Percentiles rank a stretch among this genome's conserved stretches.
phyloP scores from a whole-genome alignment of 92 coral and sea anemone species.

The Plumapathes pennacea region DNA sequence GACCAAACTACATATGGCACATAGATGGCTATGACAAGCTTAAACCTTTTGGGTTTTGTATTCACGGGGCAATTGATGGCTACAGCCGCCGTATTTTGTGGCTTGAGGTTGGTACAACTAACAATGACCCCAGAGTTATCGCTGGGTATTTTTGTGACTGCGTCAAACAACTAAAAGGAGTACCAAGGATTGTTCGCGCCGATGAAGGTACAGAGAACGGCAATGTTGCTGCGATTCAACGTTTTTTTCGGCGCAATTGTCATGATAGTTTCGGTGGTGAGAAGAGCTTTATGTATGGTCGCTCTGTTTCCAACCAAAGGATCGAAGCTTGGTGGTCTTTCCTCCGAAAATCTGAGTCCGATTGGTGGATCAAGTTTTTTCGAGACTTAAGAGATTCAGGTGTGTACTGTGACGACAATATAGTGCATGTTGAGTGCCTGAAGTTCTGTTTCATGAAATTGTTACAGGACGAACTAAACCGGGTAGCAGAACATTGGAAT shows the following conservation, averaged over 20 bases:
- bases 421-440: slow-evolving; percentile 14
- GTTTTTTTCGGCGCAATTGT: slow-evolving; percentile 20
- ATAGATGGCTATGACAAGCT: too few relatives aligned
- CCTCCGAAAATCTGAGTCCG: slow-evolving; percentile 7
- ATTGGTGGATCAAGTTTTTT: slow-evolving; percentile 52
- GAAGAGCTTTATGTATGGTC: slow-evolving; percentile 39
- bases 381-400: slow-evolving; percentile 30
- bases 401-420: slow-evolving; percentile 1
- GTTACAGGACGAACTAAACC: slow-evolving; percentile 9
- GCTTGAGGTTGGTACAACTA: slow-evolving; percentile 39
- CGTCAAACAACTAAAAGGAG: slow-evolving; percentile 16
- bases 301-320: slow-evolving; percentile 41
- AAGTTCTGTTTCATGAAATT: slow-evolving; percentile 33
- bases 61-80: slow-evolving; percentile 45
- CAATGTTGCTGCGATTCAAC: slow-evolving; percentile 16
- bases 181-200: slow-evolving; percentile 18
- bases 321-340: slow-evolving; percentile 43
- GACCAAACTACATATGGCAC: too few relatives aligned
- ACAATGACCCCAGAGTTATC: slow-evolving; percentile 27
- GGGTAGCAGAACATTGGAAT: slow-evolving; percentile 25
- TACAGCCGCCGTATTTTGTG: slow-evolving; percentile 30
- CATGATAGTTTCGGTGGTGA: slow-evolving; percentile 24
- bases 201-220: slow-evolving; percentile 32
- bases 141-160: slow-evolving; percentile 19
- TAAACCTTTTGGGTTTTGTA: too few relatives aligned